Conservation (phyloP, 1,140 invertebrate genomes). For the Phenacoccus solenopsis region DNA sequence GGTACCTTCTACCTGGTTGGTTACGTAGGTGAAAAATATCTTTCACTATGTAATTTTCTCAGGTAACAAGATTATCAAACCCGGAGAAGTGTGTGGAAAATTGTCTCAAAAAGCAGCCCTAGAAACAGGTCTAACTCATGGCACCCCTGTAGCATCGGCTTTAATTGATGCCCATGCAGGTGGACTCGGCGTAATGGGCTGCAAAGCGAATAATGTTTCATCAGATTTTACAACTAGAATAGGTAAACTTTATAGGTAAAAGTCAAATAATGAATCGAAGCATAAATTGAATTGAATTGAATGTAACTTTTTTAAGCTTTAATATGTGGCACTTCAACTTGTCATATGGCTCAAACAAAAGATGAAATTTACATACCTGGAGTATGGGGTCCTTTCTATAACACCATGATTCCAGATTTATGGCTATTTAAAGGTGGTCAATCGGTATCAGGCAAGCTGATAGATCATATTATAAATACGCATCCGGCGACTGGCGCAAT, state of each 20-base stretch:
- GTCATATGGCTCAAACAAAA: slow-evolving; percentile 77
- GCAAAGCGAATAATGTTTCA: slow-evolving; percentile 41
- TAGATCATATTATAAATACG: slow-evolving; percentile 71
- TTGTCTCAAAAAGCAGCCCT: slow-evolving; percentile 48
- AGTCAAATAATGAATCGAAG: background rate
- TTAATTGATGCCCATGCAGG: slow-evolving; percentile 94
- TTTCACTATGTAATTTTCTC: background rate
- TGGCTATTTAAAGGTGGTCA: slow-evolving; percentile 89
- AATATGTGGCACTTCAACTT: slow-evolving; percentile 90
- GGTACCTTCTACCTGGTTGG: slow-evolving; percentile 38
- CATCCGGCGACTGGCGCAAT: slow-evolving; percentile 47
- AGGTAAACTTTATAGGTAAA: no score
- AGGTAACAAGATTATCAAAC: slow-evolving; percentile 49
- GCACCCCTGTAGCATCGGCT: slow-evolving; percentile 68
- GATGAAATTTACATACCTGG: slow-evolving; percentile 58
- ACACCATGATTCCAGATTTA: slow-evolving; percentile 72
- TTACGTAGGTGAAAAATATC: background rate
- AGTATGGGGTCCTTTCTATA: slow-evolving; percentile 90
- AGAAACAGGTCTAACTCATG: slow-evolving; percentile 51
- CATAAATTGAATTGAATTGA: background rate
- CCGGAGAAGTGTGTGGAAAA: slow-evolving; percentile 62
- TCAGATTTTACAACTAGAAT: slow-evolving; percentile 44
- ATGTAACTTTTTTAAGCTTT: slow-evolving; percentile 40
- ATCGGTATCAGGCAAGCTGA: slow-evolving; percentile 72
- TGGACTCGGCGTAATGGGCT: slow-evolving; percentile 64